Evolutionary conservation across 2,113 vertebrate genomes (phyloP).

Genomic region (Passer domesticus): DNA sequence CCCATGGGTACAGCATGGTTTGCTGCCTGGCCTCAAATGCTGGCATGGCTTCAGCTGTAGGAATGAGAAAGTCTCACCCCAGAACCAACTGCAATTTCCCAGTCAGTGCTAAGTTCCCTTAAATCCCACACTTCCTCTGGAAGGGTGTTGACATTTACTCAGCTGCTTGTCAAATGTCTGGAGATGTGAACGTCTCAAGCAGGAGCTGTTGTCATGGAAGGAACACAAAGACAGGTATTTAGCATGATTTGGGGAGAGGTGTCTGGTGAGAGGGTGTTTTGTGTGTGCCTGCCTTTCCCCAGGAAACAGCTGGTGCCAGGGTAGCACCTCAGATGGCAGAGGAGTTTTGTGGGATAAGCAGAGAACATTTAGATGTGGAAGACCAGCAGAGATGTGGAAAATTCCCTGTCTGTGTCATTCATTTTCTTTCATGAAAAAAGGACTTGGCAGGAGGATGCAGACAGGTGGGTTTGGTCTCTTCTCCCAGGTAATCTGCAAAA

Average conservation of each 20-base stretch:
- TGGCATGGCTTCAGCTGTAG: background rate
- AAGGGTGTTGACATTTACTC: slow-evolving; percentile 55
- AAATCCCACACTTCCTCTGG: slow-evolving; percentile 34
- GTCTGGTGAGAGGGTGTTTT: background rate
- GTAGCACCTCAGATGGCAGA: slow-evolving; percentile 6
- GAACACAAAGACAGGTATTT: slow-evolving; percentile 20
- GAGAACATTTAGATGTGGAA: background rate
- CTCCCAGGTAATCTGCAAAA: background rate
- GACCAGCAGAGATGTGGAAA: background rate
- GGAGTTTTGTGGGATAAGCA: slow-evolving; percentile 12
- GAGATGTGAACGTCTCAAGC: slow-evolving; percentile 39
- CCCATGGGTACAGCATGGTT: background rate
- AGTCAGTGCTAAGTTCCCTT: background rate
- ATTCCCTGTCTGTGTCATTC: background rate
- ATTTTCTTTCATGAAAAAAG: background rate
- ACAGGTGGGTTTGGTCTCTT: background rate
- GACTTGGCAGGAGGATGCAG: background rate
- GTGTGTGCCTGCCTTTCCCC: background rate
- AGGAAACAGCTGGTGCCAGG: background rate
- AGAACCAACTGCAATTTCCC: background rate
- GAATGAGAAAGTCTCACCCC: background rate
- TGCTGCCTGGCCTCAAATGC: background rate
- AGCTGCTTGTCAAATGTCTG: slow-evolving; percentile 50
- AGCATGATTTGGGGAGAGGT: background rate
- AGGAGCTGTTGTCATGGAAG: slow-evolving; percentile 26